phyloP scores from a whole-genome alignment of 2,113 vertebrate genomes.

The Cheirogaleus medius region DNA sequence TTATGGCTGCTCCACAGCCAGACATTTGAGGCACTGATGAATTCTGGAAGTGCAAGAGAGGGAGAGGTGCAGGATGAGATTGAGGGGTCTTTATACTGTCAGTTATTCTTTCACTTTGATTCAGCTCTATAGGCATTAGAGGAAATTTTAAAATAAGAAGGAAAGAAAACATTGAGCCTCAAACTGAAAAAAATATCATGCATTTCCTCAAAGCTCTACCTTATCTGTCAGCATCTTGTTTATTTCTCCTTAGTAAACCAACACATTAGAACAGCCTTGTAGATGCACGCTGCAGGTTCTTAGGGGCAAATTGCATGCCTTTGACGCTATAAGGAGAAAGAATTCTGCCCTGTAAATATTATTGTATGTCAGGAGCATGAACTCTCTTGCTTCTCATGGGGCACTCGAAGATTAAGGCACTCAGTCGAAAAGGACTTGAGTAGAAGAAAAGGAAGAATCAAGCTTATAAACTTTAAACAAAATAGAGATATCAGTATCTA shows the following conservation, averaged over 20 bases:
- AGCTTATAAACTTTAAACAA: slow-evolving; percentile 37
- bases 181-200: neutral
- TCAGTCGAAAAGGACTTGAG: neutral
- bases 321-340: slow-evolving; percentile 42
- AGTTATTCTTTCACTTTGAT: slow-evolving; percentile 29
- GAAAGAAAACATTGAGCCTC: neutral
- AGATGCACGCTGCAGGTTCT: neutral
- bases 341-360: slow-evolving; percentile 35
- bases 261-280: neutral
- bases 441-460: neutral
- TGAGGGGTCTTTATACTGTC: neutral
- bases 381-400: neutral
- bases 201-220: neutral
- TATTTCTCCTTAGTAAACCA: slow-evolving; percentile 59
- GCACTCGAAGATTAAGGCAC: neutral
- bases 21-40: slow-evolving; percentile 46
- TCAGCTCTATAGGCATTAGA: neutral
- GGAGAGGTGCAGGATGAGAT: neutral
- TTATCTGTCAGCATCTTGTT: slow-evolving; percentile 33
- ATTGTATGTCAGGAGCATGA: neutral
- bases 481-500: slow-evolving; percentile 42
- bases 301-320: neutral
- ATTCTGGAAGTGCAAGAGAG: neutral
- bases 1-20: slow-evolving; percentile 44
- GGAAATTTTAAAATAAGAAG: neutral